Evolutionary conservation across 2,888 invertebrate species (phyloP).

Genomic region (Torymus auratus): DNA sequence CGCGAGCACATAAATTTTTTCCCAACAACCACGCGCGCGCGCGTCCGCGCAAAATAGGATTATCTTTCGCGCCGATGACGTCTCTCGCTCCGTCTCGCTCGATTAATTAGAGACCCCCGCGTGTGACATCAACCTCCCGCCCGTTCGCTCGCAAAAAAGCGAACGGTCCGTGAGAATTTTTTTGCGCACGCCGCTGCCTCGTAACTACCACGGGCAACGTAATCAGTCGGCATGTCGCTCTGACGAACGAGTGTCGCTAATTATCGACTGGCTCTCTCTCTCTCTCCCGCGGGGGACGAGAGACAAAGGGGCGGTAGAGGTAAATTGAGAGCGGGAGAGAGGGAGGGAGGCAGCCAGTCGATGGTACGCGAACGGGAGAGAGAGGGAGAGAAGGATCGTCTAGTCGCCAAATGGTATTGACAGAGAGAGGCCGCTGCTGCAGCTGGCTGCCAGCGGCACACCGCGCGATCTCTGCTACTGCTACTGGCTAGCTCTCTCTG

Average conservation of each 20-base stretch:
- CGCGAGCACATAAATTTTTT: slow-evolving; percentile 23
- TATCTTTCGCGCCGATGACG: slow-evolving; percentile 54
- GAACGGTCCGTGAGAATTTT: slow-evolving; percentile 41
- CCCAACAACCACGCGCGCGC: background rate
- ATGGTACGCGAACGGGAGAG: slow-evolving; percentile 51
- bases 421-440: slow-evolving; percentile 59
- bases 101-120: no score
- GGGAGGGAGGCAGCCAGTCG: slow-evolving; percentile 6
- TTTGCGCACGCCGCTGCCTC: slow-evolving; percentile 21
- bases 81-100: slow-evolving; percentile 10
- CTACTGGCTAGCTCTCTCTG: background rate
- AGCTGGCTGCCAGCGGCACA: slow-evolving; percentile 30
- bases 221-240: slow-evolving; percentile 71
- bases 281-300: slow-evolving; percentile 37
- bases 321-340: slow-evolving; percentile 59
- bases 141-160: background rate
- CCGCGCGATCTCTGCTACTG: background rate
- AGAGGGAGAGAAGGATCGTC: slow-evolving; percentile 43
- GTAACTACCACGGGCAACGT: slow-evolving; percentile 62
- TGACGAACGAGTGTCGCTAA: slow-evolving; percentile 72
- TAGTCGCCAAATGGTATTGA: slow-evolving; percentile 65
- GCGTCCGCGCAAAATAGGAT: slow-evolving; percentile 36
- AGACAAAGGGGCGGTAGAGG: slow-evolving; percentile 56
- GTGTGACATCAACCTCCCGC: background rate
- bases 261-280: slow-evolving; percentile 66